These are phyloP conservation scores for Phenganax stokvisi DNA, from an alignment of 92 coral and sea anemone species.

Conservation along the genomic window DNA sequence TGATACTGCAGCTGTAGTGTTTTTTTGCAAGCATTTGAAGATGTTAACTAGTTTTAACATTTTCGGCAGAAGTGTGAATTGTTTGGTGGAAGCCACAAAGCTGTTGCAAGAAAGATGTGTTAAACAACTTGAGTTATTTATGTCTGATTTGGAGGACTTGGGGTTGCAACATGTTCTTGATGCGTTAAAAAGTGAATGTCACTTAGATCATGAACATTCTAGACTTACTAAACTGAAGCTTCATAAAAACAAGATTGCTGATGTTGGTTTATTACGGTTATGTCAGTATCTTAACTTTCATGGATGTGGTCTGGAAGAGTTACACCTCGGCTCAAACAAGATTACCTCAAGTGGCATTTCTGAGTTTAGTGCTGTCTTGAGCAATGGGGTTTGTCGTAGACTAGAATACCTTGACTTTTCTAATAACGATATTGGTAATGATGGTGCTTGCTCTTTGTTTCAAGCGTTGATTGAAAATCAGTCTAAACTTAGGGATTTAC, in stretches of 20 bases:
- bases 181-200: not conserved
- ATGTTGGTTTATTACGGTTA: not conserved
- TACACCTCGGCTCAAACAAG: not conserved
- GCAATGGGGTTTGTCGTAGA: too few species aligned
- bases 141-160: not conserved
- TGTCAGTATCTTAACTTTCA: not conserved
- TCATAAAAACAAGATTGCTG: not conserved
- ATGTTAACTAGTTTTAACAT: not conserved
- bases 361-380: too few species aligned
- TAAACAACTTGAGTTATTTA: not conserved
- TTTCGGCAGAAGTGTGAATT: not conserved
- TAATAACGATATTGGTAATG: too few species aligned
- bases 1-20: not conserved
- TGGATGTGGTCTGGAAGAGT: not conserved
- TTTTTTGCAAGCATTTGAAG: not conserved
- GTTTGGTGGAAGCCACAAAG: not conserved
- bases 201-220: not conserved
- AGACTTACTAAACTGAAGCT: not conserved
- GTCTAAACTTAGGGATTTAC: not conserved
- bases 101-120: not conserved
- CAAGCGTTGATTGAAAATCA: too few species aligned
- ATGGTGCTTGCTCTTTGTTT: too few species aligned
- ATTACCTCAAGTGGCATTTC: too few species aligned
- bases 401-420: too few species aligned
- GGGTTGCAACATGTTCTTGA: not conserved